Evolutionary conservation across 2,888 invertebrate genomes (phyloP).

Genomic region (Celastrina argiolus): DNA sequence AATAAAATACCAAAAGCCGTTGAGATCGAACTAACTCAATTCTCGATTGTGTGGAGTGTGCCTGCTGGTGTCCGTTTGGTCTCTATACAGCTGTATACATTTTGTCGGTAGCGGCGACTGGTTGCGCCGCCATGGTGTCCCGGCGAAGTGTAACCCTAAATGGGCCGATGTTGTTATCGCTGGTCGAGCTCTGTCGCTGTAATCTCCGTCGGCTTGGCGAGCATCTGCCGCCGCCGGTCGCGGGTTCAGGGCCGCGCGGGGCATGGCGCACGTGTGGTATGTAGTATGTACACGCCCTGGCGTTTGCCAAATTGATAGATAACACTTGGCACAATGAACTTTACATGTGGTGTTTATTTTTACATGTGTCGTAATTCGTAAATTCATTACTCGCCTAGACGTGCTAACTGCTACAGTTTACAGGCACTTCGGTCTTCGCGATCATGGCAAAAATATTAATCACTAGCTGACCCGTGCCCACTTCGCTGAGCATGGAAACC

Average conservation of each 20-base stretch:
- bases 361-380: constrained; percentile 37
- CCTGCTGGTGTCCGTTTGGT: too few species aligned
- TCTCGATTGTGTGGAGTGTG: too few species aligned
- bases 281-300: background rate
- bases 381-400: background rate
- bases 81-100: too few species aligned
- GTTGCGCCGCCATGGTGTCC: too few species aligned
- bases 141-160: background rate
- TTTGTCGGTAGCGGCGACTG: too few species aligned
- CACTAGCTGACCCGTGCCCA: too few species aligned
- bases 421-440: background rate
- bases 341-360: constrained; percentile 47
- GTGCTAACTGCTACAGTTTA: background rate
- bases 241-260: constrained; percentile 56
- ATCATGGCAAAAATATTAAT: too few species aligned
- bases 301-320: constrained; percentile 1
- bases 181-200: constrained; percentile 30
- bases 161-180: constrained; percentile 13
- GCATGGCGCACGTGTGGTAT: constrained; percentile 43
- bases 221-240: constrained; percentile 65
- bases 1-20: too few species aligned
- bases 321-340: constrained; percentile 42
- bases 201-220: constrained; percentile 56
- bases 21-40: too few species aligned
- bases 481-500: too few species aligned